phyloP scores from a whole-genome alignment of 1,140 invertebrate genomes.

The Riptortus pedestris region DNA sequence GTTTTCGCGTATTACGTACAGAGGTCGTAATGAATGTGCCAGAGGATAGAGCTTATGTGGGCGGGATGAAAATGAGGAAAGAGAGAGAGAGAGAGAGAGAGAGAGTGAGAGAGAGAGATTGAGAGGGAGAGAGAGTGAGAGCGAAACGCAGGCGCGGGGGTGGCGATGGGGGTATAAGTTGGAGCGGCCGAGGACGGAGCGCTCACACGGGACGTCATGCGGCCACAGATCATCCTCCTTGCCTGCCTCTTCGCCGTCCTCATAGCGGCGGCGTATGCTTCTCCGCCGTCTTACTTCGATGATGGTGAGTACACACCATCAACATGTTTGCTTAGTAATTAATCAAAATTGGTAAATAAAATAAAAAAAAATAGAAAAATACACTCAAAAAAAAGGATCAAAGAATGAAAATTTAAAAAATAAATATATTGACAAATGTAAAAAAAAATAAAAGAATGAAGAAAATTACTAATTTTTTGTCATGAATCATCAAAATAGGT shows the following conservation, averaged over 20 bases:
- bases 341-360: neutral
- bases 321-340: constrained; percentile 18
- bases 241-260: constrained; percentile 8
- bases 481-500: too few relatives aligned
- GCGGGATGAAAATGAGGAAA: neutral
- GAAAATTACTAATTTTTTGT: too few relatives aligned
- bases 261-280: constrained; percentile 18
- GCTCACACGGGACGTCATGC: constrained; percentile 17
- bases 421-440: too few relatives aligned
- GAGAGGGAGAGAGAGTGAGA: neutral
- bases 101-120: neutral
- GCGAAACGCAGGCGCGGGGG: neutral
- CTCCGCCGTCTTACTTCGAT: constrained; percentile 29
- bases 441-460: too few relatives aligned
- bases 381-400: too few relatives aligned
- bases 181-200: neutral
- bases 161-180: neutral
- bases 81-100: neutral
- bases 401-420: too few relatives aligned
- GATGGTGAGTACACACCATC: constrained; percentile 20
- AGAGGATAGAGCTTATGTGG: too few relatives aligned
- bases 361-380: too few relatives aligned
- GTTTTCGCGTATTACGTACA: too few relatives aligned
- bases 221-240: constrained; percentile 10
- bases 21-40: too few relatives aligned